These are phyloP conservation scores for Synergus umbraculus DNA, from an alignment of 2,888 invertebrate species.

Conservation along the genomic window DNA sequence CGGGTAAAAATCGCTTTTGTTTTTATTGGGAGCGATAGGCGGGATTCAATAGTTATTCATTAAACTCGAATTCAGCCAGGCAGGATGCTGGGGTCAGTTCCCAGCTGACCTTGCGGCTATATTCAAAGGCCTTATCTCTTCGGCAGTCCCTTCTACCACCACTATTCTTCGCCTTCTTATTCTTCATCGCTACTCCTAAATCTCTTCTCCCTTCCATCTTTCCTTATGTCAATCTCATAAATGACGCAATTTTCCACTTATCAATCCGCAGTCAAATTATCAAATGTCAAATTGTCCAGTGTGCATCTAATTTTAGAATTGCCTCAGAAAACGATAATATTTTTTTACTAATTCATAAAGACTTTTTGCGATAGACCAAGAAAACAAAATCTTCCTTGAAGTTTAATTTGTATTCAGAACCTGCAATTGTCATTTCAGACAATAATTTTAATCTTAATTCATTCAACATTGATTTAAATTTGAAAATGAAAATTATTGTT, in stretches of 20 bases:
- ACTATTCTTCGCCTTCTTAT: slow-evolving; percentile 51
- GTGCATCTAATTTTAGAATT: slow-evolving; percentile 14
- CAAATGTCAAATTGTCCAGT: slow-evolving; percentile 34
- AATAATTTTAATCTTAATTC: slow-evolving; percentile 27
- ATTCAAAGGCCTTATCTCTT: slow-evolving; percentile 75
- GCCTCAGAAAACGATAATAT: slow-evolving; percentile 19
- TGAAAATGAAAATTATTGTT: background rate
- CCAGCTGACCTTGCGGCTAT: slow-evolving; percentile 73
- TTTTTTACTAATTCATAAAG: slow-evolving; percentile 20
- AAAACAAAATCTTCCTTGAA: background rate
- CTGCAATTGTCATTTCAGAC: background rate
- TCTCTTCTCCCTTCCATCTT: slow-evolving; percentile 46
- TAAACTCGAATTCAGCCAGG: slow-evolving; percentile 74
- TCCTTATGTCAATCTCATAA: slow-evolving; percentile 37
- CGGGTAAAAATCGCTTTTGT: slow-evolving; percentile 51
- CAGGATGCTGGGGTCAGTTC: slow-evolving; percentile 75
- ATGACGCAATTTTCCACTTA: slow-evolving; percentile 37
- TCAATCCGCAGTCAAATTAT: slow-evolving; percentile 20
- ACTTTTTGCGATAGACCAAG: background rate
- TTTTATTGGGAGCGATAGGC: slow-evolving; percentile 71
- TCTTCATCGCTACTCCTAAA: slow-evolving; percentile 47
- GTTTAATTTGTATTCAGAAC: slow-evolving; percentile 16
- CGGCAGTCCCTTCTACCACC: slow-evolving; percentile 62
- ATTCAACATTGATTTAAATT: background rate
- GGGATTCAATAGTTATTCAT: slow-evolving; percentile 77